Base-by-base conservation (phyloP, 2,888 invertebrate genomes). In the Lucinisca nassula region DNA sequence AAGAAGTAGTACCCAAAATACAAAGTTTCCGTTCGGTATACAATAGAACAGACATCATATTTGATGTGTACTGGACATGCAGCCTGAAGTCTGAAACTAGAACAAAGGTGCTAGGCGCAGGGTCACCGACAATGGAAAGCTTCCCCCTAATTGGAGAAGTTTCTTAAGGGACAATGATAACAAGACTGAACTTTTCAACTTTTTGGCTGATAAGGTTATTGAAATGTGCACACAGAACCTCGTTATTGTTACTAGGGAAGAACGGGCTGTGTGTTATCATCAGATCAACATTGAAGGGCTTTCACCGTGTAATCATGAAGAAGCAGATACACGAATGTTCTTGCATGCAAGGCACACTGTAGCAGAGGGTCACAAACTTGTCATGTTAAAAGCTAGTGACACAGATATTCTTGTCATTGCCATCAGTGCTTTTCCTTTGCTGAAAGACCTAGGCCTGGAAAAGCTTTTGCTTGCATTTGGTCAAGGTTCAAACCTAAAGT, bases 391-490 rank as follows among this genome's bases (percentile, higher is more conserved):
- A 38, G 73, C 80, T 37, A 77, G 79, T 51, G 88, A 86, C 75
- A 87, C 75, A 0, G 85, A 86, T 80, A 74, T 76, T 2, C 55
- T 85, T 24, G 88, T 85, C 73, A 79, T 85, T 24, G 79, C 82
- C 38, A 45, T 81, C 32, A 49, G 37, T 74, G 81, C 77, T 27
- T 30, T 76, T 12, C 27, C 35, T 14, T 61, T 37, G 37, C 78
- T 88, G 2, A 37, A 82, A 40, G 79, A 58, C 6, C 6, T 82
- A 17, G 87, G 83, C 24, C 72, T 87, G 8, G 58, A 88, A 61
- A 67, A 89, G 32, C 14, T 91, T 61, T 92, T 88, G 89, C 35
- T 85, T 32, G 82, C 82, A 2, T 92, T 93, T 83, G 92, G 90
- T 12, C 58, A 82, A 78, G 80, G 90, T 6, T 14, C 49, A n/a